These are phyloP conservation scores for Trochalopteron elliotii DNA, from an alignment of 2,113 vertebrate species.

Conservation along the genomic window DNA sequence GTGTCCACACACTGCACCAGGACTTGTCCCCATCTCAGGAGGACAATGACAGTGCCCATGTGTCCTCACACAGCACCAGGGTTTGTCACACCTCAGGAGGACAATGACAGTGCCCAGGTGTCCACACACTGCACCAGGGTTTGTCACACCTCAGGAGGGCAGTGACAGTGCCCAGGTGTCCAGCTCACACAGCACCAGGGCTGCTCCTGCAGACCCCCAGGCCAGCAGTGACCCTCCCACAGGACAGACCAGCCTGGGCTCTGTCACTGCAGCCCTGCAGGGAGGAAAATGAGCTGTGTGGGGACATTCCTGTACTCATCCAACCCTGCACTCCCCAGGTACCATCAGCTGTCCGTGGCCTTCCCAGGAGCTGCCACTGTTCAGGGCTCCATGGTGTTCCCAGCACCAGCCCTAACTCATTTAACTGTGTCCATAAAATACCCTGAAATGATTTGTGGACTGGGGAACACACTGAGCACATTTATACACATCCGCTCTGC, in stretches of 20 bases:
- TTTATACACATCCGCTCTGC: not conserved
- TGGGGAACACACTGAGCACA: not conserved
- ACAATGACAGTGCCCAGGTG: no score
- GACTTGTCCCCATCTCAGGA: no score
- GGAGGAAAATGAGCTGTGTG: accelerated
- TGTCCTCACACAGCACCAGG: no score
- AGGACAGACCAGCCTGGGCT: not conserved
- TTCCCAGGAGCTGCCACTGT: not conserved
- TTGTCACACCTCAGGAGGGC: no score
- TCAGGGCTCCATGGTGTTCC: not conserved
- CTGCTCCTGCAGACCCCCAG: not conserved
- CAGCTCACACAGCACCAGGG: not conserved
- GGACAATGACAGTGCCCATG: no score
- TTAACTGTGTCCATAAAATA: not conserved
- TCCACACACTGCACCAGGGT: no score
- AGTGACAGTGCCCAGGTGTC: no score
- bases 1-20: no score
- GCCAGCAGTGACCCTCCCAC: not conserved
- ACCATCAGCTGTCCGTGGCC: not conserved
- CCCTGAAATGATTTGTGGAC: not conserved
- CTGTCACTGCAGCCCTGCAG: not conserved
- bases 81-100: no score
- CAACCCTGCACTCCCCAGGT: not conserved
- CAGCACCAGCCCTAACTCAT: not conserved
- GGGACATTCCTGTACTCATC: not conserved